Evolutionary conservation across 1,140 invertebrate genomes (phyloP).

Genomic region (Formica exsecta): DNA sequence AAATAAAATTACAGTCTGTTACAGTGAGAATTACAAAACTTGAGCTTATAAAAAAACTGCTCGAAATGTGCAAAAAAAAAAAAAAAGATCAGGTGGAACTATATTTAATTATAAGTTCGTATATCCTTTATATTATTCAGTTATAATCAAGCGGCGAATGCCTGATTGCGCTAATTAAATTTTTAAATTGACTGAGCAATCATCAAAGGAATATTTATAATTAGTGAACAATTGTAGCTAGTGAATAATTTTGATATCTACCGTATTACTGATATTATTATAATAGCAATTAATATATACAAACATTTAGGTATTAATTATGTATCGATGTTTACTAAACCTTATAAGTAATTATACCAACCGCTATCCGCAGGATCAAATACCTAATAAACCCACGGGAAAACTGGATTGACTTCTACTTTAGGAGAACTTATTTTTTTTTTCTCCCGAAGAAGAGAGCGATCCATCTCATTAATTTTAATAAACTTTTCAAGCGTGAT

Average conservation of each 20-base stretch:
- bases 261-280: not conserved
- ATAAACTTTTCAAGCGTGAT: constrained; percentile 1
- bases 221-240: not conserved
- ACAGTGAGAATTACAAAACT: not conserved
- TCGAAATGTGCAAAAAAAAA: not conserved
- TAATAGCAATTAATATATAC: not conserved
- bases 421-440: not conserved
- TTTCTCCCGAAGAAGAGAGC: too few relatives aligned
- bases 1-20: not conserved
- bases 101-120: not conserved
- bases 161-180: constrained; percentile 6
- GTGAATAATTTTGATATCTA: not conserved
- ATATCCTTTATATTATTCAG: not conserved
- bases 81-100: not conserved
- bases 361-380: too few relatives aligned
- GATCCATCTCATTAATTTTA: constrained; percentile 7
- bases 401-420: not conserved
- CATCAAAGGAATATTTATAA: constrained; percentile 33
- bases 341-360: not conserved
- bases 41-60: not conserved
- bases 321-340: not conserved
- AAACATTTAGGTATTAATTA: not conserved
- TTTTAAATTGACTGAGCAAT: not conserved
- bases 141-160: not conserved
- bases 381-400: not conserved